Evolutionary conservation across 2,888 invertebrate species (phyloP).

Genomic region (Acrocera orbiculus): DNA sequence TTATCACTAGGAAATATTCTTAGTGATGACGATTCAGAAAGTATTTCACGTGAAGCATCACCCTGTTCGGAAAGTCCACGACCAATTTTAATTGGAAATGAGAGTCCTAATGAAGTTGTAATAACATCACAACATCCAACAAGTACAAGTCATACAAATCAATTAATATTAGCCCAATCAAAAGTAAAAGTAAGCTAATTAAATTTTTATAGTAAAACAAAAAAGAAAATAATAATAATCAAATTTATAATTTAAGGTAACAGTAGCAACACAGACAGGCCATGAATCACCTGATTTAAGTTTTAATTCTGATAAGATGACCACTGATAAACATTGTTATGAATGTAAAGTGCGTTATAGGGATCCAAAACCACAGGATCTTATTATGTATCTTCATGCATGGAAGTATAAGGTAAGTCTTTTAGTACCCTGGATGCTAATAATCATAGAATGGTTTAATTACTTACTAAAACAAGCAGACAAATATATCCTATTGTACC

Average conservation of each 20-base stretch:
- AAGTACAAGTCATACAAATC: slow-evolving; percentile 1
- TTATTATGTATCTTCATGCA: slow-evolving; percentile 92
- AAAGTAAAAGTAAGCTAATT: slow-evolving; percentile 1
- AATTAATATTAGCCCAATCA: neutral
- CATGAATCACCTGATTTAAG: slow-evolving; percentile 51
- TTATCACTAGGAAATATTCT: slow-evolving; percentile 19
- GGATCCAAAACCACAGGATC: slow-evolving; percentile 79
- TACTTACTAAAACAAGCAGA: too few relatives aligned
- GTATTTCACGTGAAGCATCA: slow-evolving; percentile 51
- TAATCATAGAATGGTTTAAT: too few relatives aligned
- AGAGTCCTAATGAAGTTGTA: slow-evolving; percentile 26
- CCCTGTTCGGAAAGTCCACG: slow-evolving; percentile 47
- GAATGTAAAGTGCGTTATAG: slow-evolving; percentile 84
- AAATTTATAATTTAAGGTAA: slow-evolving; percentile 6
- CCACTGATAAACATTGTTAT: slow-evolving; percentile 73
- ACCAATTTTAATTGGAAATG: slow-evolving; percentile 14
- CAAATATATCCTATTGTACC: too few relatives aligned
- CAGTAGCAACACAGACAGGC: slow-evolving; percentile 69
- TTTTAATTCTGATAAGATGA: slow-evolving; percentile 53
- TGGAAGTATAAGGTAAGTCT: slow-evolving; percentile 75
- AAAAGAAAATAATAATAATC: too few relatives aligned
- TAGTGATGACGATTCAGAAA: slow-evolving; percentile 47
- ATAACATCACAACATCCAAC: slow-evolving; percentile 22
- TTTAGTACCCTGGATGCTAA: too few relatives aligned
- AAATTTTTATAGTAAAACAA: neutral